Percentiles rank a stretch among this genome's conserved stretches.
Evolutionary conservation across 1,140 invertebrate species (phyloP).

Genomic region (Riptortus pedestris): DNA sequence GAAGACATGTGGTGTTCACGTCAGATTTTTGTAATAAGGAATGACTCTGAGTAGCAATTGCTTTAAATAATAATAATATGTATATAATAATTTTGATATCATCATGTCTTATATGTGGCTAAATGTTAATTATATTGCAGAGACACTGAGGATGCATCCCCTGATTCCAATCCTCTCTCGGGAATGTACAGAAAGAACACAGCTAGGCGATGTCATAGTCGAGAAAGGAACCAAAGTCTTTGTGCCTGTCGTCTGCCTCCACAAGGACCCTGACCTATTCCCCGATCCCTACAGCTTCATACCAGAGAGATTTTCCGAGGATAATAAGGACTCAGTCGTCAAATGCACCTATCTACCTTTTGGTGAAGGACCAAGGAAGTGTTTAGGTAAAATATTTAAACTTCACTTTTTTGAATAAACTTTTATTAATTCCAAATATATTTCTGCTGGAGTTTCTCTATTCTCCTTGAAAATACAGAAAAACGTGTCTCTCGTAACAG

Average conservation of each 20-base stretch:
- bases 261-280: constrained; percentile 43
- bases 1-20: too few relatives aligned
- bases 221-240: constrained; percentile 39
- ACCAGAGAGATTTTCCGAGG: constrained; percentile 50
- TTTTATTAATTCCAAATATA: too few relatives aligned
- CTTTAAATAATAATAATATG: not conserved
- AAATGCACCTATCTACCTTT: constrained; percentile 46
- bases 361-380: constrained; percentile 47
- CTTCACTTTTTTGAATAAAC: too few relatives aligned
- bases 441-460: too few relatives aligned
- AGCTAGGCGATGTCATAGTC: constrained; percentile 32
- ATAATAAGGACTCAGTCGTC: constrained; percentile 34
- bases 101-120: too few relatives aligned
- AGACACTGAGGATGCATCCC: not conserved
- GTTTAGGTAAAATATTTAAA: constrained; percentile 36
- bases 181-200: not conserved
- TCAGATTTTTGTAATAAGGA: too few relatives aligned
- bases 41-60: not conserved
- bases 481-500: too few relatives aligned
- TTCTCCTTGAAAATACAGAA: too few relatives aligned
- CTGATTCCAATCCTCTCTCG: not conserved
- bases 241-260: constrained; percentile 36
- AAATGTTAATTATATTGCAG: not conserved
- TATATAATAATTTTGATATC: too few relatives aligned
- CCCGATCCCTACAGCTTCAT: constrained; percentile 51